phyloP scores from a whole-genome alignment of 2,797 vertebrate species.

The Eulemur rubriventer region DNA sequence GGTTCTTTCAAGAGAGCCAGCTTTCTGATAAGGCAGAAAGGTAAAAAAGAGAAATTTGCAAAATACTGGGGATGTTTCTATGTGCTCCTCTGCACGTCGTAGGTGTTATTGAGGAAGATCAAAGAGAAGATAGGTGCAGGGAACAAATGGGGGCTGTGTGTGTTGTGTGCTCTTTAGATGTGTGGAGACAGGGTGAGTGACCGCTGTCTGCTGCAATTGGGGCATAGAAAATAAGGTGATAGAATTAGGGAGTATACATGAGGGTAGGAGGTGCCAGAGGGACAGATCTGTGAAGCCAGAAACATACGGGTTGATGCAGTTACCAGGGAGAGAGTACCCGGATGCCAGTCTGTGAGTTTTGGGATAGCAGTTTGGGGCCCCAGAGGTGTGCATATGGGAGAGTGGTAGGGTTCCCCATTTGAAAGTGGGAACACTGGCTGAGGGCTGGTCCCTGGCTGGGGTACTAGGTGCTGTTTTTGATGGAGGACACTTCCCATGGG shows the following conservation, averaged over 20 bases:
- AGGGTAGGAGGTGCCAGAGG: not conserved
- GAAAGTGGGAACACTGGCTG: not conserved
- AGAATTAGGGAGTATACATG: not conserved
- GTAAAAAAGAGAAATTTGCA: not conserved
- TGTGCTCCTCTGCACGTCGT: no score
- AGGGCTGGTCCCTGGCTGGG: not conserved
- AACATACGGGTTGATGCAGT: not conserved
- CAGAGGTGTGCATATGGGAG: not conserved
- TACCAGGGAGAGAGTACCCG: not conserved
- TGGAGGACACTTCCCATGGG: not conserved
- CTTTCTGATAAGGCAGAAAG: not conserved
- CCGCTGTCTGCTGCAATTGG: not conserved
- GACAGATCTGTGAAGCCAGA: not conserved
- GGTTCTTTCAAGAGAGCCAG: not conserved
- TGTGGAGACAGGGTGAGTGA: not conserved
- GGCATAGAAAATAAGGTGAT: not conserved
- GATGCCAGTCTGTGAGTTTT: not conserved
- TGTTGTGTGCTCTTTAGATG: not conserved
- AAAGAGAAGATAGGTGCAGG: not conserved
- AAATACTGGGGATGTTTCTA: not conserved
- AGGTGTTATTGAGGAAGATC: not conserved
- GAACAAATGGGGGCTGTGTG: rapidly evolving
- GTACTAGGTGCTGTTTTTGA: not conserved
- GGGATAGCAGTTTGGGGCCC: not conserved
- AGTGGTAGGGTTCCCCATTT: not conserved